Evolutionary conservation across 2,113 vertebrate species (phyloP), one percentile per base, ranked within the genome.

Genomic region (Macaca fascicularis): DNA sequence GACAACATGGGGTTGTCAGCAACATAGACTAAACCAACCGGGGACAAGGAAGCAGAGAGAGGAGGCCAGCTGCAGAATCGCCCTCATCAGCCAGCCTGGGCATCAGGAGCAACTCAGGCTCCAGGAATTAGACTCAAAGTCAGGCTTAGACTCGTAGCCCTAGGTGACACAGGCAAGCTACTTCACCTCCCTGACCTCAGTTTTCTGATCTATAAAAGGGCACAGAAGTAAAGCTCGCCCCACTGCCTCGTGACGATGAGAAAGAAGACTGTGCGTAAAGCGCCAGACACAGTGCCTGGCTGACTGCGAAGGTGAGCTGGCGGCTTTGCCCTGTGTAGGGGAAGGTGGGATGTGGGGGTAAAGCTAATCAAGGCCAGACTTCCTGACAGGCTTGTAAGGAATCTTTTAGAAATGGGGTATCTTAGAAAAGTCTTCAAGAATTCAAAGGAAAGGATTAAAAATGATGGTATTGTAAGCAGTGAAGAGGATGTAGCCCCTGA

Each of bases 231-330:
- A 20, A n/a, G 40, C 35, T 57, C 76, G 25, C 32, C 4, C 25
- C n/a, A 30, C 20, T 1, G 81, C 3, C 10, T 55, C 1, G 1
- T 11, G 14, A 12, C 6, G 52, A 57, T 2, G 7, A 40, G 57
- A 43, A 0, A 1, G 40, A 40, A 4, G 22, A 0, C 5, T 4
- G 9, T 9, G 8, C 57, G 8, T 35, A 25, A 61, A 25, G 40
- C 0, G 6, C 74, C 3, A 20, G 13, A 57, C 16, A 12, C 4
- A 3, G 30, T 12, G 23, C 27, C 3, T 23, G 57, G 22, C n/a
- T 84, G 45, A 40, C 27, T 59, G 59, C 2, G 27, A 43, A 43
- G 40, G 30, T 25, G 13, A 16, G 22, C 0, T 19, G 72, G 70
- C 13, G 35, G 23, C 48, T 92, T 27, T 59, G 70, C 57, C 85